A percentile compares a stretch with the other conserved stretches of the same genome.
Conservation (phyloP, 2,797 vertebrate species). For the Sebastes steindachneri region DNA sequence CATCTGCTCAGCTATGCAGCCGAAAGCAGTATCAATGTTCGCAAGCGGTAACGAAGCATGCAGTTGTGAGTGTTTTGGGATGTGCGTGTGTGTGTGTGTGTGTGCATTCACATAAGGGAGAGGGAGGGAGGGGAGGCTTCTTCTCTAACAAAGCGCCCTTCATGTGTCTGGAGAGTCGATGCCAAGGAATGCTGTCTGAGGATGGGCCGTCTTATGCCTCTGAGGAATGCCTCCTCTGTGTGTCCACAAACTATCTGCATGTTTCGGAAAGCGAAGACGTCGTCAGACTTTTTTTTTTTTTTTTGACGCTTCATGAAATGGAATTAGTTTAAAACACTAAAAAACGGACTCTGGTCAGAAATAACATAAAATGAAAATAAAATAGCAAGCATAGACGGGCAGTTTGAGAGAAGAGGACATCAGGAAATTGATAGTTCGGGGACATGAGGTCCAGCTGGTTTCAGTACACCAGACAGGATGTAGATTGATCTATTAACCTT, state of each 20-base stretch:
- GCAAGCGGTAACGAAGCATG: slow-evolving; percentile 44
- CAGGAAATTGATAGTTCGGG: not conserved
- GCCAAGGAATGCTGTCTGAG: slow-evolving; percentile 81
- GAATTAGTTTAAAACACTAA: not conserved
- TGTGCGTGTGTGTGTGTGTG: not conserved
- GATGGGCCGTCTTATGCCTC: slow-evolving; percentile 72
- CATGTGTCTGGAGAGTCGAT: slow-evolving; percentile 74
- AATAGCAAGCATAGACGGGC: not conserved
- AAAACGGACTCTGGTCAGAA: not conserved
- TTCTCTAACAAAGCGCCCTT: slow-evolving; percentile 80
- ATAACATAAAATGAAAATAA: not conserved
- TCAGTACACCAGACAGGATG: not conserved
- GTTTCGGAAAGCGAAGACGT: not conserved
- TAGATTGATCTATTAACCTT: not conserved
- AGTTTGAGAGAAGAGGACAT: not conserved
- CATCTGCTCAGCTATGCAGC: slow-evolving; percentile 53
- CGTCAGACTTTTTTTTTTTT: not conserved
- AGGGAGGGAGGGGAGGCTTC: slow-evolving; percentile 20
- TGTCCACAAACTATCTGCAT: slow-evolving; percentile 28
- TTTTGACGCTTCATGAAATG: not conserved
- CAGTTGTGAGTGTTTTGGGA: slow-evolving; percentile 26
- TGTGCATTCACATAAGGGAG: not conserved
- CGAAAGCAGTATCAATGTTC: slow-evolving; percentile 51
- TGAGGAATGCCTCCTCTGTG: slow-evolving; percentile 69
- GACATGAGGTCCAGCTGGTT: not conserved